Evolutionary conservation across 2,113 vertebrate species (phyloP), one percentile per base, ranked within the genome.

Genomic region (Formicarius rufipectus): DNA sequence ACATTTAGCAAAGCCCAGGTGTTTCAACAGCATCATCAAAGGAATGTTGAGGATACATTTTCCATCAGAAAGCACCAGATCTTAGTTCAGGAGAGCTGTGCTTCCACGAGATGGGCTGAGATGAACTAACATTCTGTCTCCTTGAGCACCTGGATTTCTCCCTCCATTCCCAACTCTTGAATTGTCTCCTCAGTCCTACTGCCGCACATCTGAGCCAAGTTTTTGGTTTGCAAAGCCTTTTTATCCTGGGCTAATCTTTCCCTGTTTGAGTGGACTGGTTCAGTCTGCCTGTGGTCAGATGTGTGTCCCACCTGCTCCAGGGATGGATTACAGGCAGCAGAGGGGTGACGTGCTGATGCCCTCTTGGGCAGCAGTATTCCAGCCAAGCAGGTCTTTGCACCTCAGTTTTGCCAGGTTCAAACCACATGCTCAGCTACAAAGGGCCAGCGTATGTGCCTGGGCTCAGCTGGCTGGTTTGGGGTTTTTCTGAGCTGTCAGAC

Each of bases 291-390:
- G 23, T 64, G n/a, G 23, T 8, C 33, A 40, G 55, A 31, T 0
- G 7, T 1, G 0, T 3, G 13, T 19, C 59, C 59, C 69, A 58
- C 71, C 44, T 39, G 66, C 56, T 44, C 72, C 6, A 47, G 4
- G 1, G 56, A 6, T 0, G 4, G 35, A 17, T 53, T 11, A 28
- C 2, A 18, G 3, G 52, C n/a, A 15, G 33, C 2, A 27, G 52
- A 37, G 25, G 55, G 7, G 15, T 22, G 66, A 55, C n/a, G n/a
- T 33, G 55, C 56, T n/a, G 44, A 74, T 64, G 55, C 50, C 24
- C 44, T 17, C 44, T n/a, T 55, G 12, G 27, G 56, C 59, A 77
- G 58, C 28, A 82, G 21, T 49, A 30, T 5, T 69, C 30, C 10
- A 2, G 10, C 40, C 55, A 6, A 11, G 21, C 67, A 28, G 20